A percentile compares a stretch with the other conserved stretches of the same genome.
Evolutionary conservation across 2,113 vertebrate genomes (phyloP).

Genomic region (Phaethornis superciliosus): DNA sequence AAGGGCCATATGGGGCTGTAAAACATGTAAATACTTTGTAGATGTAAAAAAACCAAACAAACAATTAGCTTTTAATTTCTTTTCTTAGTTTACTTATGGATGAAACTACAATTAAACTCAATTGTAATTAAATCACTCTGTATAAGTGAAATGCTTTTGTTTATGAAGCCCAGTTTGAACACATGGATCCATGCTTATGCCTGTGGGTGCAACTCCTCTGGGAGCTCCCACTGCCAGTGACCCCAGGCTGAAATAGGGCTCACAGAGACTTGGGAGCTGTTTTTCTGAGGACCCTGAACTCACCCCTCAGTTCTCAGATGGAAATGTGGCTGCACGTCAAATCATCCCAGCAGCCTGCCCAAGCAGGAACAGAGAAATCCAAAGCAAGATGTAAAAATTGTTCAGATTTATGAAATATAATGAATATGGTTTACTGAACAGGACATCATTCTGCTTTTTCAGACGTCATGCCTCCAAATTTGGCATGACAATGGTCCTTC

Average conservation of each 20-base stretch:
- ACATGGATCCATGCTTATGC: background rate
- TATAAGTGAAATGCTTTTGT: slow-evolving; percentile 44
- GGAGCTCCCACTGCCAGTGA: background rate
- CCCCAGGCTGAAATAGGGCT: background rate
- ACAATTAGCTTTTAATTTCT: background rate
- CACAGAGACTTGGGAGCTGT: background rate
- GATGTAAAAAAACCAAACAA: background rate
- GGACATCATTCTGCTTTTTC: background rate
- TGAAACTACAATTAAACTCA: slow-evolving; percentile 8
- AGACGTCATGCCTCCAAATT: background rate
- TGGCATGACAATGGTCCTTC: background rate
- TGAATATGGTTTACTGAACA: background rate
- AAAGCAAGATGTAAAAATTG: background rate
- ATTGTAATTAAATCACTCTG: slow-evolving; percentile 38
- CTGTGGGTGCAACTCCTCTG: background rate
- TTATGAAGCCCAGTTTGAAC: slow-evolving; percentile 16
- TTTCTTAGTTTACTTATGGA: background rate
- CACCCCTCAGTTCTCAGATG: rapidly evolving
- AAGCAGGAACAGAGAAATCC: background rate
- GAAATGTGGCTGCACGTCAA: background rate
- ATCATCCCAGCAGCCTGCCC: background rate
- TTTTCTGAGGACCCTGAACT: background rate
- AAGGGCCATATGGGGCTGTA: background rate
- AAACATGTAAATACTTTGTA: background rate
- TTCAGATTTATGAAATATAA: background rate